Evolutionary conservation across 2,888 invertebrate genomes (phyloP).

Genomic region (Drosophila histrio): DNA sequence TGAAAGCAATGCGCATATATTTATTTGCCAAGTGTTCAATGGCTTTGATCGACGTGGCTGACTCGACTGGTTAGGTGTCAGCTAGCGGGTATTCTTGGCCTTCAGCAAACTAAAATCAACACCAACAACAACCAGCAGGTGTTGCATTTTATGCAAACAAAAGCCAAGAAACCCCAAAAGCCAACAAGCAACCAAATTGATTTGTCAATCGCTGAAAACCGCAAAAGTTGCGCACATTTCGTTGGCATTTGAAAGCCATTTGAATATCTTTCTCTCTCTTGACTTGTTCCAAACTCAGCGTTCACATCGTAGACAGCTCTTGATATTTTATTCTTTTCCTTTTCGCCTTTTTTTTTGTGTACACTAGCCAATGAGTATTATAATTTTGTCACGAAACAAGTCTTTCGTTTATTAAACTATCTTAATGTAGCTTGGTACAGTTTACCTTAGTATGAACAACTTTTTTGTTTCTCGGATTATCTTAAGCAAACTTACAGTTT

Average conservation of each 20-base stretch:
- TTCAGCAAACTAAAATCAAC: conserved; percentile 52
- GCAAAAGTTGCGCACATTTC: conserved; percentile 74
- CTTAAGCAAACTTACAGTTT: no score
- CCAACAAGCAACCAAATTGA: conserved; percentile 67
- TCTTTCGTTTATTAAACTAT: no score
- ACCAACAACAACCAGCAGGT: conserved; percentile 58
- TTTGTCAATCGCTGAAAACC: conserved; percentile 72
- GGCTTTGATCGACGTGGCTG: conserved; percentile 71
- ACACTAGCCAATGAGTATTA: background rate
- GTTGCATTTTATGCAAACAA: conserved; percentile 59
- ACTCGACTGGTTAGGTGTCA: conserved; percentile 59
- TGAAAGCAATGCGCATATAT: conserved; percentile 71
- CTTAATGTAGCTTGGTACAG: no score
- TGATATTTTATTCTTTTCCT: conserved; percentile 24
- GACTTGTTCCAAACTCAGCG: conserved; percentile 12
- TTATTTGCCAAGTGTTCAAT: conserved; percentile 73
- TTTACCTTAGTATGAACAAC: no score
- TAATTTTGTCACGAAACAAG: background rate
- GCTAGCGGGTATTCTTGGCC: conserved; percentile 58
- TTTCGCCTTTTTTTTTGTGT: background rate
- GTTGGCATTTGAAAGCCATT: conserved; percentile 75
- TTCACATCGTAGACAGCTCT: conserved; percentile 30
- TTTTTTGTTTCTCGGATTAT: no score
- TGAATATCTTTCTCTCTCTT: conserved; percentile 58
- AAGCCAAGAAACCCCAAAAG: conserved; percentile 36